Conservation (phyloP, 2,888 invertebrate species). For the Tortrix viridana region DNA sequence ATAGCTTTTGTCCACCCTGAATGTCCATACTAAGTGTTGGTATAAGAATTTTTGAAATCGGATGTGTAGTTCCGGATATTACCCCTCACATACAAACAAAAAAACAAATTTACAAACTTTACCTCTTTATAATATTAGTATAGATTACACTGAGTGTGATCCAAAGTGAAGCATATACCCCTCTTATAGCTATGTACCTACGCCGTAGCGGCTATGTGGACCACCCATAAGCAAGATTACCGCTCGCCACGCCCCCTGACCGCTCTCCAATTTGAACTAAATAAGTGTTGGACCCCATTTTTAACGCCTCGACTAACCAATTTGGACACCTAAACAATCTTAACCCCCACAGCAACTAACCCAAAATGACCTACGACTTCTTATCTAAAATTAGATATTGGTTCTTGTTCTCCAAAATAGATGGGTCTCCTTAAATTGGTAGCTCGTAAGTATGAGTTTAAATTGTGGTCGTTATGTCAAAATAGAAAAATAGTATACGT, state of each 20-base stretch:
- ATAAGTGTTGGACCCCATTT: constrained; percentile 53
- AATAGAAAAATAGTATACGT: constrained; percentile 51
- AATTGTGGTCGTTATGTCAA: constrained; percentile 48
- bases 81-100: too few species aligned
- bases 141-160: constrained; percentile 71
- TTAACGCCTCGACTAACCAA: constrained; percentile 51
- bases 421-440: constrained; percentile 44
- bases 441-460: constrained; percentile 39
- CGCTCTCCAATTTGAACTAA: constrained; percentile 72
- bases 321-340: constrained; percentile 64
- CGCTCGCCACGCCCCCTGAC: constrained; percentile 63
- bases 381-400: constrained; percentile 8
- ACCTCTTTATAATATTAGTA: too few species aligned
- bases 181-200: constrained; percentile 63
- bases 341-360: constrained; percentile 46
- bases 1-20: too few species aligned
- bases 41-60: too few species aligned
- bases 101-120: too few species aligned
- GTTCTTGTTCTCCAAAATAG: constrained; percentile 31
- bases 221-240: constrained; percentile 73
- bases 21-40: too few species aligned
- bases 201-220: constrained; percentile 49
- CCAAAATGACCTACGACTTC: constrained; percentile 40
- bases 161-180: constrained; percentile 56
- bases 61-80: too few species aligned